phyloP scores from a whole-genome alignment of 2,888 invertebrate species.

The Drosophila recens region DNA sequence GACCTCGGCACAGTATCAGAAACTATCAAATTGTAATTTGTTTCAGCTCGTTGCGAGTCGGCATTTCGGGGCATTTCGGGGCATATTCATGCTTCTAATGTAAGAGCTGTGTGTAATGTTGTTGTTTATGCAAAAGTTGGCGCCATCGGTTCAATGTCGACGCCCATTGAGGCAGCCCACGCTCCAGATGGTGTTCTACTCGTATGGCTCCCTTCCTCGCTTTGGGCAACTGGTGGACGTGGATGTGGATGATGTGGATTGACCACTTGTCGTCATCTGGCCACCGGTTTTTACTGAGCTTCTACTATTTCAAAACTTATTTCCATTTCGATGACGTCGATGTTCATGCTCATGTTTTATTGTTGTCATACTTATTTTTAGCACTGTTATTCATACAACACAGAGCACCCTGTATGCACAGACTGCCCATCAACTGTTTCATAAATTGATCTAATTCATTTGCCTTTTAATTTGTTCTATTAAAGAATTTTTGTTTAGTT shows the following conservation, averaged over 20 bases:
- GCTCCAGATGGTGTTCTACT: slow-evolving; percentile 39
- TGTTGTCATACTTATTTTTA: slow-evolving; percentile 74
- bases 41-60: slow-evolving; percentile 11
- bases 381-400: slow-evolving; percentile 36
- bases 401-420: slow-evolving; percentile 32
- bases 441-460: slow-evolving; percentile 53
- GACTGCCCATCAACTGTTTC: slow-evolving; percentile 39
- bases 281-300: slow-evolving; percentile 43
- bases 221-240: slow-evolving; percentile 9
- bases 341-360: slow-evolving; percentile 17
- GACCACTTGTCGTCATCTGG: slow-evolving; percentile 61
- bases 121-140: slow-evolving; percentile 59
- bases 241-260: slow-evolving; percentile 16
- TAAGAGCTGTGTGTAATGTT: slow-evolving; percentile 36
- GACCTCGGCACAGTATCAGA: slow-evolving; percentile 46
- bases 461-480: slow-evolving; percentile 42
- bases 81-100: slow-evolving; percentile 1
- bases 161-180: slow-evolving; percentile 30
- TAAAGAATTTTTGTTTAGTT: slow-evolving; percentile 49
- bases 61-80: neutral
- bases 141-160: slow-evolving; percentile 62
- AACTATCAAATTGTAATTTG: slow-evolving; percentile 58
- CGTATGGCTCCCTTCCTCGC: slow-evolving; percentile 10
- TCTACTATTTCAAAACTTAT: slow-evolving; percentile 27
- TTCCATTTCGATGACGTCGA: slow-evolving; percentile 56